Evolutionary conservation across 2,888 invertebrate genomes (phyloP).

Genomic region (Stenodema calcarata): DNA sequence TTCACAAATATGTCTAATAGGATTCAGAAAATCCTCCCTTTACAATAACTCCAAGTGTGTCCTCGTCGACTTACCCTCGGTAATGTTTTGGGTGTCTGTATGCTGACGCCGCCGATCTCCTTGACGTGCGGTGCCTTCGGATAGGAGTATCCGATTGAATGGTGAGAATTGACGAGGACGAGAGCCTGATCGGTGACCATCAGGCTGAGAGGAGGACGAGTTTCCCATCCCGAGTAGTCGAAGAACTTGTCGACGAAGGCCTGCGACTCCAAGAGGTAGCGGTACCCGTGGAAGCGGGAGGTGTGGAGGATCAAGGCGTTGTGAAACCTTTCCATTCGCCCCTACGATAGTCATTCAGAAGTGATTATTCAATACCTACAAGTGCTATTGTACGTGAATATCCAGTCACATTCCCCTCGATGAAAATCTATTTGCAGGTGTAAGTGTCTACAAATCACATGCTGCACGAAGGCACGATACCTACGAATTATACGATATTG

Average conservation of each 20-base stretch:
- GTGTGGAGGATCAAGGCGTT: not conserved
- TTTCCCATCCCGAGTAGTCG: conserved; percentile 51
- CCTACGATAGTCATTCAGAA: not conserved
- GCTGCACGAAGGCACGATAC: too few relatives aligned
- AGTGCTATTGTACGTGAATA: too few relatives aligned
- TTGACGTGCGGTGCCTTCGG: conserved; percentile 76
- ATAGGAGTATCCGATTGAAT: conserved; percentile 35
- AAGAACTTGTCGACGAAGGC: not conserved
- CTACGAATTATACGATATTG: too few relatives aligned
- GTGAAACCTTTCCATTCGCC: conserved; percentile 30
- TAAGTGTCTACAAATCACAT: too few relatives aligned
- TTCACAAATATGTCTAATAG: too few relatives aligned
- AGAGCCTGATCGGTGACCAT: conserved; percentile 52
- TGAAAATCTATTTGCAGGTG: too few relatives aligned
- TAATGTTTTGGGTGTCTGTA: conserved; percentile 73
- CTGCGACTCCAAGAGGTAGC: not conserved
- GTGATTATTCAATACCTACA: too few relatives aligned
- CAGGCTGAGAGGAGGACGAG: conserved; percentile 43
- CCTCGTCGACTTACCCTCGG: conserved; percentile 68
- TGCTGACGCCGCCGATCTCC: conserved; percentile 84
- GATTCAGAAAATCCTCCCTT: too few relatives aligned
- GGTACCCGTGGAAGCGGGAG: not conserved
- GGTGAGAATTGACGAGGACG: conserved; percentile 54
- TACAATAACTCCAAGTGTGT: too few relatives aligned
- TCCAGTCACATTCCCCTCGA: too few relatives aligned